phyloP scores from a whole-genome alignment of 2,888 invertebrate species.

The Cheilosia pagana region DNA sequence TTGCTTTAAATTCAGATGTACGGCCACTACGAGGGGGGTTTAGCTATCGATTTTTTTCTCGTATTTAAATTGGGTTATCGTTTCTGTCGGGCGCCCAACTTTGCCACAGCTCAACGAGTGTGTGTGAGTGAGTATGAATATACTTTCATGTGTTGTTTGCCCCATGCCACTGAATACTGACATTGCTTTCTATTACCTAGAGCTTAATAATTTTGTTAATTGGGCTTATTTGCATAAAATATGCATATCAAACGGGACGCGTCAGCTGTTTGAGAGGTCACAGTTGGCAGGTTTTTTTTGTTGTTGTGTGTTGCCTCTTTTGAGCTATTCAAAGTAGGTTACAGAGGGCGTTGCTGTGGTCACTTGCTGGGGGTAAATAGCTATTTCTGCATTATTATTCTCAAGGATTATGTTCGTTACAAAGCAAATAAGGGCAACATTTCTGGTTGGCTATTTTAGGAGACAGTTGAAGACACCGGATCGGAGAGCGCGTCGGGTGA shows the following conservation, averaged over 20 bases:
- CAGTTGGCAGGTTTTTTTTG: background rate
- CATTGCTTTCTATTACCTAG: background rate
- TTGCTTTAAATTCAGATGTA: no score
- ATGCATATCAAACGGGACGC: background rate
- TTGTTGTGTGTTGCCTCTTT: background rate
- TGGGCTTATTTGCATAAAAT: constrained; percentile 1
- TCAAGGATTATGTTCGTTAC: background rate
- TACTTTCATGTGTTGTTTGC: no score
- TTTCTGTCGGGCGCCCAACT: no score
- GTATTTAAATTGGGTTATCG: no score
- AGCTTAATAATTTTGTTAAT: background rate
- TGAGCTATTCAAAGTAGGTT: background rate
- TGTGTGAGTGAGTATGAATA: no score
- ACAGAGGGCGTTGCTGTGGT: background rate
- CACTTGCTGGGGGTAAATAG: background rate
- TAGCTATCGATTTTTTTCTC: no score
- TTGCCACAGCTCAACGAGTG: no score
- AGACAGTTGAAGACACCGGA: constrained; percentile 88
- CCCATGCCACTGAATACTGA: background rate
- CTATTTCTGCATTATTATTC: background rate
- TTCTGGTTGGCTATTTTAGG: constrained; percentile 78
- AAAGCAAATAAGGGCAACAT: background rate
- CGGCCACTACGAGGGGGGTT: no score
- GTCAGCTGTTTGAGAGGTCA: background rate
- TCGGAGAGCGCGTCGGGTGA: constrained; percentile 88